Evolutionary conservation across 2,113 vertebrate genomes (phyloP).

Genomic region (Chaenocephalus aceratus): DNA sequence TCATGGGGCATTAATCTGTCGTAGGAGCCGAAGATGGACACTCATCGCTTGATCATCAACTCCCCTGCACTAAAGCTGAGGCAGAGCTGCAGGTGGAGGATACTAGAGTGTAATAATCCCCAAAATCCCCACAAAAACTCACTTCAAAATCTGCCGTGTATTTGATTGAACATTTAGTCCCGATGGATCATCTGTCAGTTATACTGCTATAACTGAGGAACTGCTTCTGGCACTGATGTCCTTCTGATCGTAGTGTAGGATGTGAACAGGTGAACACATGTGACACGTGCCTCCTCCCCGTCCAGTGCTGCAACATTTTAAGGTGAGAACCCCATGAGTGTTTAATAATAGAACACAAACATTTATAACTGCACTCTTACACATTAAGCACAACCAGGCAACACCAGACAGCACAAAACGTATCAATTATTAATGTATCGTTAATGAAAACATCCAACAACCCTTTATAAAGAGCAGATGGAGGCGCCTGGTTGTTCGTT

Average conservation of each 20-base stretch:
- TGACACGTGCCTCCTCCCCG: too few species aligned
- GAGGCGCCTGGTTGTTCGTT: background rate
- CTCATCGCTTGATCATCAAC: background rate
- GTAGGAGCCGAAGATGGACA: constrained; percentile 21
- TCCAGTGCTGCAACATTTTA: too few species aligned
- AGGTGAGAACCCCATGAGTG: too few species aligned
- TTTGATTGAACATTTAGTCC: background rate
- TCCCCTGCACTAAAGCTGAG: constrained; percentile 20
- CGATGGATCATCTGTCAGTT: background rate
- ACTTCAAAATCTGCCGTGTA: background rate
- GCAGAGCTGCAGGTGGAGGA: background rate
- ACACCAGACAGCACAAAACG: too few species aligned
- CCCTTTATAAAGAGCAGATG: too few species aligned
- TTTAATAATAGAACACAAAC: background rate
- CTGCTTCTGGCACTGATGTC: background rate
- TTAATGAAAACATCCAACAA: too few species aligned
- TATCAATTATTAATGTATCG: too few species aligned
- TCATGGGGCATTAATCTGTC: constrained; percentile 43
- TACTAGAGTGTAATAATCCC: constrained; percentile 5
- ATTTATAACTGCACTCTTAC: background rate
- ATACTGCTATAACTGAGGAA: background rate
- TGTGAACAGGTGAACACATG: too few species aligned
- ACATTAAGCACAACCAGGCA: too few species aligned
- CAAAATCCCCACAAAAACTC: constrained; percentile 4
- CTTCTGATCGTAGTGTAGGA: background rate